Base-by-base conservation (phyloP, 2,888 invertebrate genomes). In the Plemyria rubiginata region DNA sequence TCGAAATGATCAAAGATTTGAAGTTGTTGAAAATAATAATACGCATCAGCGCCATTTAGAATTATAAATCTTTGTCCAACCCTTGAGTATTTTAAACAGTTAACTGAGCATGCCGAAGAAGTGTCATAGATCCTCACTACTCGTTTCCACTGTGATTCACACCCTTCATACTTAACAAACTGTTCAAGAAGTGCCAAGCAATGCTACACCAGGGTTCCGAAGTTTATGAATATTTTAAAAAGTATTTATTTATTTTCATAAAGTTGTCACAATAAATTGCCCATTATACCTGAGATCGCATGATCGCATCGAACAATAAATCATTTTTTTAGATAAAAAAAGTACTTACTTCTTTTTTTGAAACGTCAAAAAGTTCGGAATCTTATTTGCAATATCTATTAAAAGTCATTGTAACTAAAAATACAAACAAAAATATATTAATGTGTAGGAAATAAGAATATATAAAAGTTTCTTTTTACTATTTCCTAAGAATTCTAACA, bases 41-140 rank as follows among this genome's bases (percentile, higher is more conserved):
- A 45, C 9, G 36, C 36, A 8, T 11, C 11, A 11, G 8, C 2
- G 9, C 36, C 11, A 8, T 52, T 40, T 40, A 28, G 7, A 51
- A 38, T 22, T n/a, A 40, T 22, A 40, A 40, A 52, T n/a, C 40
- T 40, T 40, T 16, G 22, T 50, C 22, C 45, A 45, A 41, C 43
- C 15, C 41, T 28, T 11, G 11, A 38, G 13, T 50, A 32, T 41
- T 50, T 59, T 48, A 40, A 53, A 12, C 40, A 48, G 32, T 59
- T 59, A 59, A 53, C 59, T 48, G 48, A 59, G 53, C 59, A 48
- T 54, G 59, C 45, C 46, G 29, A 38, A 45, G 40, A 15, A 45
- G 51, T 41, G 41, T 53, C 41, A 53, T 40, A 28, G 41, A 53
- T 53, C 9, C 43, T 36, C 7, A 32, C 15, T 16, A 49, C 55